Base-by-base conservation (phyloP, 1,140 invertebrate genomes). In the Ostrea denselamellosa region DNA sequence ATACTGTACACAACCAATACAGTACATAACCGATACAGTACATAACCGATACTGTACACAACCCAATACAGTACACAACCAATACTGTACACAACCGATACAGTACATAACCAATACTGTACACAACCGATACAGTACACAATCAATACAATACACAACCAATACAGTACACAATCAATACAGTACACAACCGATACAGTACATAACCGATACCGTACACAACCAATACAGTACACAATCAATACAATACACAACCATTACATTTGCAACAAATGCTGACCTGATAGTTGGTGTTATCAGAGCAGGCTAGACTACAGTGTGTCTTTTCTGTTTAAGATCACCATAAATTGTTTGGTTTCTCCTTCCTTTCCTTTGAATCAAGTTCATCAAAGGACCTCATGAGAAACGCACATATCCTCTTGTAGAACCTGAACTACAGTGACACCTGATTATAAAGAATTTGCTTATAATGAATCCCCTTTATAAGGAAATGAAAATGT, bases 321-420 rank as follows among this genome's bases (percentile, higher is more conserved):
- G 34, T 51, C 68, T 28, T 68, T 77, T 51, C 25, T 88, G 86
- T 87, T 88, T 88, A 90, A 87, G 87, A 52, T 52, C 90, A 90
- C 90, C 88, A 88, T 87, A 90, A 17, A 90, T 77, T 25, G 88
- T 89, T 51, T 77, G 51, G 51, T 88, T 88, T 71, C 68, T 77
- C 68, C 28, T 77, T 77, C 68, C 68, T 77, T 77, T 34, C 25
- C 68, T 77, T 77, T 77, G 68, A 77, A 28, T 34, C 22, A 77
- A 77, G 68, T 52, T 58, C 9, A 7, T 54, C 22, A 85, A 77
- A 85, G 34, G 53, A 81, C 51, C 53, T 85, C 54, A 58, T 77
- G 54, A 58, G 65, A 62, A 85, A 85, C 71, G 62, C 7, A 88
- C 87, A 88, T 62, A 0, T 28, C n/a, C 81, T 51, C 12, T 22